Percentiles rank a stretch among this genome's conserved stretches.
Evolutionary conservation across 2,888 invertebrate genomes (phyloP).

Genomic region (Resseliella maxima): DNA sequence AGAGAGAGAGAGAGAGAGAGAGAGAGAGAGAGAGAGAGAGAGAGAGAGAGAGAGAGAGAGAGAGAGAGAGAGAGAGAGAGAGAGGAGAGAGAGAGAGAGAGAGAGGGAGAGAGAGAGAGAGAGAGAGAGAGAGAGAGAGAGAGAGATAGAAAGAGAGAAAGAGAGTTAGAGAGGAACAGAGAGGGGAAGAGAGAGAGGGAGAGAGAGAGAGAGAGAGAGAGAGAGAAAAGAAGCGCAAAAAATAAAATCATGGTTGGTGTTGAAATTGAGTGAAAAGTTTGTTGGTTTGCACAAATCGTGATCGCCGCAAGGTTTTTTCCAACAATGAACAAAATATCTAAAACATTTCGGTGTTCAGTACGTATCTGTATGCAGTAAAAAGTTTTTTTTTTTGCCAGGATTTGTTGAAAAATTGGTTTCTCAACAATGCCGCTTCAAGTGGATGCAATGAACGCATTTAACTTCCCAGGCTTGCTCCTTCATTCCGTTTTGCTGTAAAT

Average conservation of each 20-base stretch:
- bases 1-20: no score
- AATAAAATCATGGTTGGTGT: background rate
- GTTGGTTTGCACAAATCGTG: conserved; percentile 3
- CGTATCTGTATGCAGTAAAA: background rate
- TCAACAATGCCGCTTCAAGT: conserved; percentile 22
- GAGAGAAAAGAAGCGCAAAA: background rate
- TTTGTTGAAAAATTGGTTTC: background rate
- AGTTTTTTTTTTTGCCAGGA: background rate
- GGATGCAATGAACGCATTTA: conserved; percentile 16
- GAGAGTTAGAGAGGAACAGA: background rate
- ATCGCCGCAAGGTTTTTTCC: conserved; percentile 12
- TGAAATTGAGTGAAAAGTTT: conserved; percentile 38
- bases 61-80: background rate
- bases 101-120: no score
- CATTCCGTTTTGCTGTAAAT: no score
- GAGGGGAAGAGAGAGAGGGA: no score
- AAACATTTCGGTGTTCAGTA: background rate
- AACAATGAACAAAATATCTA: background rate
- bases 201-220: no score
- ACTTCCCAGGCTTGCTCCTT: background rate
- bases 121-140: no score
- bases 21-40: no score
- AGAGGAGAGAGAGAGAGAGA: no score
- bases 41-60: background rate
- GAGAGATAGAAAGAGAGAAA: background rate